Conservation (phyloP, 2,888 invertebrate species). For the Drosophila ustulata region DNA sequence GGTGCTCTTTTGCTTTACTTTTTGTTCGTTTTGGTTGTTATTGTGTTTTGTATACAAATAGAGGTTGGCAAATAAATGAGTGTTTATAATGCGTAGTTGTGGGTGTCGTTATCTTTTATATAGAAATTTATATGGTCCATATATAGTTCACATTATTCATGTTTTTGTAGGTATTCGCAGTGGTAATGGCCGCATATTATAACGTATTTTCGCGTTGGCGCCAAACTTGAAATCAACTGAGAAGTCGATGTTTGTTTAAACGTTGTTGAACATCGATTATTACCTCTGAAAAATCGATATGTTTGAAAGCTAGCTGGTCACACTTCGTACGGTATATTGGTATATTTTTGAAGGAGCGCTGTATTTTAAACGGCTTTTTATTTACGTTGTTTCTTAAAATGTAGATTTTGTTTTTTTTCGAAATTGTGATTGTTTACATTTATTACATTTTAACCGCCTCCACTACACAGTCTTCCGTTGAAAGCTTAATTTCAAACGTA, state of each 20-base stretch:
- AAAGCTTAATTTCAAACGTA: too few relatives aligned
- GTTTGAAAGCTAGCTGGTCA: neutral
- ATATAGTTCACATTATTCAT: neutral
- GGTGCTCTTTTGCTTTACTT: neutral
- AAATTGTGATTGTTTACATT: too few relatives aligned
- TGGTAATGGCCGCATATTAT: neutral
- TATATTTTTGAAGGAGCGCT: neutral
- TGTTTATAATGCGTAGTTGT: conserved; percentile 38
- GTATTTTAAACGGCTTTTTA: neutral
- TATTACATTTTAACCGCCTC: too few relatives aligned
- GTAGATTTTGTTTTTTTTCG: too few relatives aligned
- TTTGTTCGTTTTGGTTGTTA: neutral
- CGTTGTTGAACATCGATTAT: too few relatives aligned
- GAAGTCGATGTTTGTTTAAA: too few relatives aligned
- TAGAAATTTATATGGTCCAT: conserved; percentile 3
- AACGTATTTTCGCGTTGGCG: neutral
- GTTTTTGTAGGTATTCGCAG: neutral
- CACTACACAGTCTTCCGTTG: too few relatives aligned
- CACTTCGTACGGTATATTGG: neutral
- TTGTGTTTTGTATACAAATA: conserved; percentile 27
- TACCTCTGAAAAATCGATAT: too few relatives aligned
- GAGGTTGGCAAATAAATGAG: conserved; percentile 34
- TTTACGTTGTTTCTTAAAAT: neutral
- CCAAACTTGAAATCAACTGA: neutral
- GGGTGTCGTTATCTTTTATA: conserved; percentile 2